phyloP scores from a whole-genome alignment of 2,113 vertebrate genomes.

The Pandion haliaetus region DNA sequence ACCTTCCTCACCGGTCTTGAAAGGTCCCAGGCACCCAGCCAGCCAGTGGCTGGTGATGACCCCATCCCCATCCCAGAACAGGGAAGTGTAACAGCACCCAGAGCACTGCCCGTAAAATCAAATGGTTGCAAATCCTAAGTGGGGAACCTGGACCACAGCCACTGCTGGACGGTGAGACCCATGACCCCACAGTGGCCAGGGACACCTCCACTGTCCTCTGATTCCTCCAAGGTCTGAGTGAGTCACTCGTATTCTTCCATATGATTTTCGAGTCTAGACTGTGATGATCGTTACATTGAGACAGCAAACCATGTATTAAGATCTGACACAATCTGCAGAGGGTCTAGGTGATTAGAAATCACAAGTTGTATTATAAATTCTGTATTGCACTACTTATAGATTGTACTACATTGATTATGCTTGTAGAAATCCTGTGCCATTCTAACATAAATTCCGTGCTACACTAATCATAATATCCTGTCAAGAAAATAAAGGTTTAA shows the following conservation, averaged over 20 bases:
- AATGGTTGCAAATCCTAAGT: not conserved
- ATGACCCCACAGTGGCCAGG: fast-evolving
- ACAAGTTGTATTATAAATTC: not conserved
- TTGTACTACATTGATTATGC: not conserved
- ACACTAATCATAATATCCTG: not conserved
- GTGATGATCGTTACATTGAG: not conserved
- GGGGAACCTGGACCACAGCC: not conserved
- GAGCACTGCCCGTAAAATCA: not conserved
- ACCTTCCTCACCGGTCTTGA: not conserved
- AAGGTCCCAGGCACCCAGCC: not conserved
- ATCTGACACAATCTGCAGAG: not conserved
- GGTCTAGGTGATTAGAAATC: not conserved
- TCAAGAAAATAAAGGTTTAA: not conserved
- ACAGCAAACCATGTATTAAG: not conserved
- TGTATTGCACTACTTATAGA: not conserved
- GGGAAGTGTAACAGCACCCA: not conserved
- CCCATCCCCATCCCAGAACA: not conserved
- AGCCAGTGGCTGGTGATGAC: not conserved
- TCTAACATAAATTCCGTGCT: not conserved
- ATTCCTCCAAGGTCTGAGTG: not conserved
- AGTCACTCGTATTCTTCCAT: not conserved
- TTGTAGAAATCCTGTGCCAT: not conserved
- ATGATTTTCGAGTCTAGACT: not conserved
- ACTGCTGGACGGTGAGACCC: not conserved
- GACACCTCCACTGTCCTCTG: fast-evolving